These are phyloP conservation scores for Euzetes globulus DNA, from an alignment of 2,888 invertebrate species.

Conservation along the genomic window DNA sequence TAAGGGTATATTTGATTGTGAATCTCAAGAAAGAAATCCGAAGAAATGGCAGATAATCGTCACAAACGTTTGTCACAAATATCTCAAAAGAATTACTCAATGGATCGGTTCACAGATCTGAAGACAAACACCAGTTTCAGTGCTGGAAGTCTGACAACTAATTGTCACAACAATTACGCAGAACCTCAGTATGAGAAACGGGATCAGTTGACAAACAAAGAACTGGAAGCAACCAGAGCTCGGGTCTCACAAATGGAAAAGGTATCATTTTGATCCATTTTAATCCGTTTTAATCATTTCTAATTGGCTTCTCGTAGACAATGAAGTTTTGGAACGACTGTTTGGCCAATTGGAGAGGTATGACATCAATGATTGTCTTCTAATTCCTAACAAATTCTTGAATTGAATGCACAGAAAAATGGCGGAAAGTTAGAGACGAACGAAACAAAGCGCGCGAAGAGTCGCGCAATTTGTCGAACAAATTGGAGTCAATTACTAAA, in stretches of 20 bases:
- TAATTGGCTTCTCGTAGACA: constrained; percentile 52
- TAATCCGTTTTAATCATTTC: not conserved
- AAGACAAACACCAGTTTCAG: not conserved
- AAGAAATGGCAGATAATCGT: constrained; percentile 4
- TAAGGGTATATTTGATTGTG: not conserved
- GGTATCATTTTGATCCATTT: constrained; percentile 38
- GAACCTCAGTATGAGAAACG: constrained; percentile 39
- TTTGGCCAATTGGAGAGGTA: constrained; percentile 76
- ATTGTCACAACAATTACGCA: constrained; percentile 37
- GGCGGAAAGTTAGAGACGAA: constrained; percentile 89
- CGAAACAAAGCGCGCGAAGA: constrained; percentile 87
- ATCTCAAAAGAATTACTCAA: not conserved
- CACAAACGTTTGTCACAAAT: constrained; percentile 15
- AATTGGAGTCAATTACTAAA: constrained; percentile 68
- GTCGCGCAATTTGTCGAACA: constrained; percentile 68
- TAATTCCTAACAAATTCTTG: not conserved
- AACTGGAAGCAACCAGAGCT: constrained; percentile 87
- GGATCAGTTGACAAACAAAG: constrained; percentile 47
- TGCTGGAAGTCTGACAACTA: not conserved
- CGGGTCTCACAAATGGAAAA: constrained; percentile 97
- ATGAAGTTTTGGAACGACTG: constrained; percentile 99
- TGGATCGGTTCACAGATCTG: not conserved
- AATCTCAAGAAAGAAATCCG: not conserved
- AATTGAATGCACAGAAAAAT: constrained; percentile 59
- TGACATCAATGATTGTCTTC: not conserved